phyloP scores from a whole-genome alignment of 2,113 vertebrate species.

The Heloderma charlesbogerti region DNA sequence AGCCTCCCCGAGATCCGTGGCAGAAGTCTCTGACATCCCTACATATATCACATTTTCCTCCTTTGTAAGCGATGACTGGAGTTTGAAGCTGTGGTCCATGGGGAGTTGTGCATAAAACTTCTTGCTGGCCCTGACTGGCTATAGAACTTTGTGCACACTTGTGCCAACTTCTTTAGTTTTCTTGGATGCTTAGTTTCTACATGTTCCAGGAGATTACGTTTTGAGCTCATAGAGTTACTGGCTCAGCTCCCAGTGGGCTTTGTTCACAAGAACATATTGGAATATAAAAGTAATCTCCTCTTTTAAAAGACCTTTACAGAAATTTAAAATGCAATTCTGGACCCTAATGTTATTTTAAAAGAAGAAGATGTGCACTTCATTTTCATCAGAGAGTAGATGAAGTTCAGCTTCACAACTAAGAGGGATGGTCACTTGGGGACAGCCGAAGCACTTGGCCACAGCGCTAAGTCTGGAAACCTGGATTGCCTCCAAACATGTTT shows the following conservation, averaged over 20 bases:
- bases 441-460: neutral
- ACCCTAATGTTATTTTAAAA: neutral
- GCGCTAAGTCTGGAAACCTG: neutral
- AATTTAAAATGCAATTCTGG: neutral
- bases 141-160: neutral
- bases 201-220: conserved; percentile 2
- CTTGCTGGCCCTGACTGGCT: neutral
- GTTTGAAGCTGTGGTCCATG: neutral
- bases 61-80: neutral
- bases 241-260: neutral
- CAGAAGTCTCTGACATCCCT: no score
- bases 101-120: neutral
- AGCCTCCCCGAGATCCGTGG: no score
- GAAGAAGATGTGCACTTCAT: neutral
- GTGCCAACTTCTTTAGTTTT: neutral
- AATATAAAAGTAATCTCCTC: neutral
- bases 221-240: neutral
- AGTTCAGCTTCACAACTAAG: neutral
- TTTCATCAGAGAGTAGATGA: neutral
- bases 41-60: no score
- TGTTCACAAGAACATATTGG: neutral
- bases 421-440: neutral
- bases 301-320: neutral
- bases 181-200: conserved; percentile 1
- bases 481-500: no score